Base-by-base conservation (phyloP, 2,113 vertebrate species). In the Hippoglossus stenolepis region DNA sequence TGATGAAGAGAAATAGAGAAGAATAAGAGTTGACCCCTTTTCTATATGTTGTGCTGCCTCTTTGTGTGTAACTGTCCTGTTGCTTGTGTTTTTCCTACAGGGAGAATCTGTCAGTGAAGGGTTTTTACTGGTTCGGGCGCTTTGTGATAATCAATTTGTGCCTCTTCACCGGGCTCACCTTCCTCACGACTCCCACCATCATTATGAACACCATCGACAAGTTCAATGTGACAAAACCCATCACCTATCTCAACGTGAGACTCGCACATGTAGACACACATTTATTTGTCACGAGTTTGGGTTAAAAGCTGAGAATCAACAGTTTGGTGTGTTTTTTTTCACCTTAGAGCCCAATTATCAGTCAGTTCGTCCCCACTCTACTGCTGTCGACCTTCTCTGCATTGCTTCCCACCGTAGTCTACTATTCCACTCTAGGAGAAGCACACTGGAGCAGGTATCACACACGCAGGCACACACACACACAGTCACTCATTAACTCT, bases 331-430 rank as follows among this genome's bases (percentile, higher is more conserved):
- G 5, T 54, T 73, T 73, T 2, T 9, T 71, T 72, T 13, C 3
- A 12, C 45, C 15, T 3, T 4, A 99, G 98, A 95, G 94, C 87
- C 96, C 97, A 0, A 26, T 99, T 3, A 71, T 99, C 95, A 99
- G 96, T 86, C 97, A 99, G 88, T 99, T 99, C 93, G 96, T 99
- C 88, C 97, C 97, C n/a, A 99, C 97, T 0, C 82, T 99, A 38
- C 91, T 99, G 64, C 95, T 99, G 72, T 99, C 97, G 97, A 90
- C 95, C 68, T 98, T 99, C 91, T 97, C 97, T 0, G 94, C 98
- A 0, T 88, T 99, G 68, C 90, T 99, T 12, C 98, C 98, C 0
- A 95, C 96, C 13, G 70, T 97, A 0, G 97, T 99, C 5, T 97
- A 97, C 89, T 99, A 98, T n/a, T 99, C 97, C 23, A 97, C 97